Conservation (phyloP, 2,797 vertebrate genomes). For the Scleropages formosus region DNA sequence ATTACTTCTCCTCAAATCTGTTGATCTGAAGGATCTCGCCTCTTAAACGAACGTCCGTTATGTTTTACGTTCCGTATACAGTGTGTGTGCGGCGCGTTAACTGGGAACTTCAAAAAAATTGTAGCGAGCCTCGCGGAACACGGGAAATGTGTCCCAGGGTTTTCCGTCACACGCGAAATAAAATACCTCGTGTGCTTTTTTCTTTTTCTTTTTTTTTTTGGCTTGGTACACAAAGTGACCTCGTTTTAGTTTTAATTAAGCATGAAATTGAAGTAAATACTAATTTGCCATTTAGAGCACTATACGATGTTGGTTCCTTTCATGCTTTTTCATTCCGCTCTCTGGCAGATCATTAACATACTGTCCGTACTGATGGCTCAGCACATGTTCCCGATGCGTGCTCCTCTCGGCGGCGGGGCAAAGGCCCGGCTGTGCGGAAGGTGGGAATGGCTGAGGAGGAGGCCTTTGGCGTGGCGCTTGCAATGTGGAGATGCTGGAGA, state of each 20-base stretch:
- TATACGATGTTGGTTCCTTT: background rate
- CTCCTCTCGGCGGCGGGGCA: background rate
- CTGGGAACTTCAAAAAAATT: slow-evolving; percentile 1
- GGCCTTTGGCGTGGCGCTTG: slow-evolving; percentile 19
- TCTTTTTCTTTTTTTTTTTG: background rate
- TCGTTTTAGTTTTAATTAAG: slow-evolving; percentile 21
- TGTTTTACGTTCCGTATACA: slow-evolving; percentile 25
- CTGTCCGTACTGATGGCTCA: background rate
- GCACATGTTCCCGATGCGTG: background rate
- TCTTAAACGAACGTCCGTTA: slow-evolving; percentile 28
- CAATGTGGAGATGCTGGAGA: no score
- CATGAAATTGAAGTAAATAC: slow-evolving; percentile 25
- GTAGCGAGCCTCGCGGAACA: background rate
- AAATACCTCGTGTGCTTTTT: no score
- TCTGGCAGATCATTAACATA: background rate
- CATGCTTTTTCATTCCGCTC: background rate
- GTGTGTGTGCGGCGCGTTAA: background rate
- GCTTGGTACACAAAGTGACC: background rate
- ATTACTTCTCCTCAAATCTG: slow-evolving; percentile 37
- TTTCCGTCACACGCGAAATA: background rate
- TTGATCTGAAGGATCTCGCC: slow-evolving; percentile 35
- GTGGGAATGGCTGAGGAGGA: slow-evolving; percentile 25
- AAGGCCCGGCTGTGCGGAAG: slow-evolving; percentile 27
- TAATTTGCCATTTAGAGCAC: slow-evolving; percentile 26
- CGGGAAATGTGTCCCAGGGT: background rate